phyloP scores from a whole-genome alignment of 2,797 vertebrate species.

The Aeoliscus strigatus region DNA sequence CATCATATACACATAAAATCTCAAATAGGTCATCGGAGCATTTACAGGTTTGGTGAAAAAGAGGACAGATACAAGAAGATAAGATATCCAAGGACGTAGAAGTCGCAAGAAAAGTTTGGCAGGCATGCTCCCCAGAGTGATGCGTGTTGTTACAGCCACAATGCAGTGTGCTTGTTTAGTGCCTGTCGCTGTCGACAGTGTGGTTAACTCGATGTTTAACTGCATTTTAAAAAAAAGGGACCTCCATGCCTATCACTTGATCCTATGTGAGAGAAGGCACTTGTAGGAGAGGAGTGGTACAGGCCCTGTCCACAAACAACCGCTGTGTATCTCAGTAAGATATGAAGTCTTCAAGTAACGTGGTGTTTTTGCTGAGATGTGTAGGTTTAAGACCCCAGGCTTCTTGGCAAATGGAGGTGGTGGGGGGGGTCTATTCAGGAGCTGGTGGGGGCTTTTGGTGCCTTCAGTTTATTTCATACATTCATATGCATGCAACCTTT shows the following conservation, averaged over 20 bases:
- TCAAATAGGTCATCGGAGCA: conserved; percentile 61
- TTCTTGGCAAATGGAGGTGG: conserved; percentile 45
- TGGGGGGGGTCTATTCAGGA: conserved; percentile 24
- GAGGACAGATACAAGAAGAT: conserved; percentile 56
- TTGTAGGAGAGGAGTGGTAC: conserved; percentile 66
- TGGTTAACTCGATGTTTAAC: no score
- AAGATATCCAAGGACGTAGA: conserved; percentile 44
- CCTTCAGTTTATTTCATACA: conserved; percentile 62
- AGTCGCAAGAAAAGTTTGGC: conserved; percentile 52
- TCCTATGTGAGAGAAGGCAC: conserved; percentile 75
- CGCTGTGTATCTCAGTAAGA: conserved; percentile 39
- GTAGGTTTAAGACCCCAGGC: conserved; percentile 15
- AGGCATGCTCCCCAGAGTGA: conserved; percentile 58
- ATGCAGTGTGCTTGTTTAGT: conserved; percentile 64
- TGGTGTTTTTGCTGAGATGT: conserved; percentile 18
- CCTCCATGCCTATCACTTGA: conserved; percentile 63
- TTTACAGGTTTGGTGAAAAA: conserved; percentile 68
- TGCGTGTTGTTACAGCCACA: conserved; percentile 21
- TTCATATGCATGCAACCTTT: conserved; percentile 68
- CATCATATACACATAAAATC: conserved; percentile 70
- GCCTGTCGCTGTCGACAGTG: conserved; percentile 26
- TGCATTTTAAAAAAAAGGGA: conserved; percentile 51
- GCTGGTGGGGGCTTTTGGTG: conserved; percentile 38
- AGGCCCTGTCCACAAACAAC: conserved; percentile 42
- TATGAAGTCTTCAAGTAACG: conserved; percentile 52